Conservation (phyloP, 2,797 vertebrate genomes). For the Streptopelia turtur region DNA sequence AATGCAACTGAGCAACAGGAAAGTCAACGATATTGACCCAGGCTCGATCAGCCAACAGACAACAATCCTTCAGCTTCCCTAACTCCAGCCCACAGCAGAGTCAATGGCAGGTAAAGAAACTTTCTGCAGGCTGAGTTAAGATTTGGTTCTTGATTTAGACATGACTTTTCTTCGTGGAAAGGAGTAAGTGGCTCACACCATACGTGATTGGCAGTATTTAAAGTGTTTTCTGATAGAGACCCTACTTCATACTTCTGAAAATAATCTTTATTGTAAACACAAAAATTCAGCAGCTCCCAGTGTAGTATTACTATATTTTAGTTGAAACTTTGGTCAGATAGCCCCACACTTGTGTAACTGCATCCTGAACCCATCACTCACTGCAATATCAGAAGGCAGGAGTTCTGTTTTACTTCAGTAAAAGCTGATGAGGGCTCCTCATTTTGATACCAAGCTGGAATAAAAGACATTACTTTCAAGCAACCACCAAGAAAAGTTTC, state of each 20-base stretch:
- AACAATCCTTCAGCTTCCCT: neutral
- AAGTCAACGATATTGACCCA: neutral
- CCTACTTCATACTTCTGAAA: neutral
- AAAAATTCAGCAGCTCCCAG: neutral
- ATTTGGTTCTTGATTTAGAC: neutral
- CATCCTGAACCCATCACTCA: neutral
- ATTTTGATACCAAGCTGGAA: neutral
- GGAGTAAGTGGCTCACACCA: fast-evolving
- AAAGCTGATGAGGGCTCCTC: neutral
- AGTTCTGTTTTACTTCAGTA: neutral
- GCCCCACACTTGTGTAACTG: fast-evolving
- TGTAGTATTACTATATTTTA: neutral
- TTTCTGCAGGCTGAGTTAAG: fast-evolving
- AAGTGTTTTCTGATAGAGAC: neutral
- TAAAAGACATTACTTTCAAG: neutral
- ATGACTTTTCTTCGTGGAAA: neutral
- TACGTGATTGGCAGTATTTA: fast-evolving
- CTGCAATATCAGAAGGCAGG: neutral
- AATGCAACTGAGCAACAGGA: neutral
- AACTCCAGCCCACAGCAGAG: neutral
- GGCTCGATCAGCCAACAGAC: neutral
- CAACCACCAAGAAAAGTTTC: neutral
- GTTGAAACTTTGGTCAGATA: neutral
- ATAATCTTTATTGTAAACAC: neutral
- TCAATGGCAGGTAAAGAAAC: neutral